A percentile compares a stretch with the other conserved stretches of the same genome.
Evolutionary conservation across 2,888 invertebrate genomes (phyloP).

Genomic region (Craniophora ligustri): DNA sequence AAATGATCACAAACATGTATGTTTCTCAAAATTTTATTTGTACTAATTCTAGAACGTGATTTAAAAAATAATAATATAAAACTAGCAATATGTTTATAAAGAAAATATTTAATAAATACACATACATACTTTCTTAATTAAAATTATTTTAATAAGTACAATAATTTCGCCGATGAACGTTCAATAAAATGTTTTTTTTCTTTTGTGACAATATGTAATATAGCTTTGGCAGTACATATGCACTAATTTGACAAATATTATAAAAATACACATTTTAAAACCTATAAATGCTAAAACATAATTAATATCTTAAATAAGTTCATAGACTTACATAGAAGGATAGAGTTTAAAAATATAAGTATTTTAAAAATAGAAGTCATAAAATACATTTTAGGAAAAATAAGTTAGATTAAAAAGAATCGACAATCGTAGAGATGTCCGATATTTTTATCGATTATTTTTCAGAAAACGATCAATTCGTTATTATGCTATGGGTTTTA

Average conservation of each 20-base stretch:
- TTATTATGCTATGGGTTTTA: constrained; percentile 1
- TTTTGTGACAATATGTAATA: constrained; percentile 47
- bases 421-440: constrained; percentile 6
- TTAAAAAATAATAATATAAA: constrained; percentile 22
- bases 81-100: constrained; percentile 11
- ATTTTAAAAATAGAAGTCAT: constrained; percentile 22
- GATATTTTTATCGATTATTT: constrained; percentile 1
- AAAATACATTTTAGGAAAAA: constrained; percentile 20
- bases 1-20: background rate
- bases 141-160: constrained; percentile 44
- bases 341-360: constrained; percentile 9
- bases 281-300: constrained; percentile 33
- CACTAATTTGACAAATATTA: constrained; percentile 44
- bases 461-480: background rate
- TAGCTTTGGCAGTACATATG: constrained; percentile 40
- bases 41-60: constrained; percentile 37
- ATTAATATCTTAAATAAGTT: constrained; percentile 34
- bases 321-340: constrained; percentile 14
- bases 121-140: constrained; percentile 3
- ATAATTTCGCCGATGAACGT: constrained; percentile 27
- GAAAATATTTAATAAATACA: constrained; percentile 11
- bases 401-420: constrained; percentile 24
- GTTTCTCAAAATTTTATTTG: constrained; percentile 3
- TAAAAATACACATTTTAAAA: constrained; percentile 33
- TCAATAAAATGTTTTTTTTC: constrained; percentile 11